Evolutionary conservation across 2,888 invertebrate species (phyloP), one percentile per base, ranked within the genome.

Genomic region (Neria commutata): DNA sequence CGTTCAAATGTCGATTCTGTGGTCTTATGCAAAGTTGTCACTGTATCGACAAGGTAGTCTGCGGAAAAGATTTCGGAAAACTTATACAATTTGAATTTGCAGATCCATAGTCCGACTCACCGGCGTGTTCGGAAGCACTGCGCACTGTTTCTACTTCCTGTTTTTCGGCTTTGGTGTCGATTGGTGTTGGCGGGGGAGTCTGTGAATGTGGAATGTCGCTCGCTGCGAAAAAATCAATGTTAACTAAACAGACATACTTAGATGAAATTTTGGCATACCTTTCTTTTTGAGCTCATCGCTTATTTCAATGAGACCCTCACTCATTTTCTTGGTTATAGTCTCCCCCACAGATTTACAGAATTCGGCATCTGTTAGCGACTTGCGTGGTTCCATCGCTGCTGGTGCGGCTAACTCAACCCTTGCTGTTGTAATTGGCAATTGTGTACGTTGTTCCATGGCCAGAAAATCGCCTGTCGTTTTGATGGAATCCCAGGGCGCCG

Each of bases 181-280:
- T 79, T 47, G 82, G 82, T 61, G 81, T 81, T 60, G 81, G 81
- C 60, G 82, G 81, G 58, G 81, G 82, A 61, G 82, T 81, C 67
- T 79, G 79, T 49, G 81, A 81, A 60, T 76, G 62, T 48, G 78
- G 77, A 59, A 80, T 75, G 65, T 78, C 78, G 60, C 73, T 74
- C 67, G 71, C 74, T 73, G 40, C 60, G 69, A 51, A 60, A 54
- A 17, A 60, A 58, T 46, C 42, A 51, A 17, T 5, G 19, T 25
- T 2, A 19, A 50, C 14, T n/a, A n/a, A n/a, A n/a, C n/a, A n/a
- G n/a, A n/a, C n/a, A n/a, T n/a, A n/a, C n/a, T n/a, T 4, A 37
- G 53, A 37, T 21, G n/a, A 34, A 21, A 56, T 58, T 45, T n/a
- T n/a, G n/a, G n/a, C n/a, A n/a, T 52, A 79, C 80, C 74, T 64